A percentile compares a stretch with the other conserved stretches of the same genome.
Conservation (phyloP, 2,113 vertebrate genomes). For the Caracal caracal region DNA sequence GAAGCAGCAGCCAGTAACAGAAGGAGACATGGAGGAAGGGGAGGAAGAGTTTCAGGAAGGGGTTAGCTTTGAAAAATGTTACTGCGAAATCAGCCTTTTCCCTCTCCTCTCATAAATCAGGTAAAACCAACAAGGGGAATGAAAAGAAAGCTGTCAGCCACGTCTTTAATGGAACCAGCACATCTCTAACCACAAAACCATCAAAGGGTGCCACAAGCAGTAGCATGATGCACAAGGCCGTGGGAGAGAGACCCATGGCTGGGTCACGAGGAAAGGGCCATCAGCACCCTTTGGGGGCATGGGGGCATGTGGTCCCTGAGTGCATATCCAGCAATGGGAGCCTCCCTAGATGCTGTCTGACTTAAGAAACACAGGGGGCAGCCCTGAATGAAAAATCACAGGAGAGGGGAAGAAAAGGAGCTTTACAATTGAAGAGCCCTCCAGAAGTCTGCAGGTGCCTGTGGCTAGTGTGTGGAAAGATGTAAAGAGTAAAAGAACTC, state of each 20-base stretch:
- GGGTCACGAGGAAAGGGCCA: background rate
- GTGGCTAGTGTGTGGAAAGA: background rate
- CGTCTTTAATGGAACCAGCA: background rate
- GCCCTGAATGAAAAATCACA: background rate
- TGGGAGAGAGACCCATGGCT: background rate
- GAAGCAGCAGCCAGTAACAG: background rate
- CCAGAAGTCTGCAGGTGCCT: background rate
- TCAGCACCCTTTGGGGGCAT: fast-evolving
- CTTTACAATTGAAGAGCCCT: background rate
- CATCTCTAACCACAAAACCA: background rate
- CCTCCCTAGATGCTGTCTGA: fast-evolving
- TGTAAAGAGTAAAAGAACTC: background rate
- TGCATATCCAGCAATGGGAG: too few relatives aligned
- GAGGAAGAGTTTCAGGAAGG: background rate
- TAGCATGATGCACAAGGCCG: background rate
- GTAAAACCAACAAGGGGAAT: background rate
- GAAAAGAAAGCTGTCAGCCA: conserved; percentile 1
- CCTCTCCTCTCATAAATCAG: background rate
- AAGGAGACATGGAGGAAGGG: background rate
- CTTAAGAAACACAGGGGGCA: background rate
- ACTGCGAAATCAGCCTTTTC: background rate
- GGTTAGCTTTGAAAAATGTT: background rate
- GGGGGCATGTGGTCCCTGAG: fast-evolving
- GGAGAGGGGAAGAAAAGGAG: background rate
- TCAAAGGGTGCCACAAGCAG: background rate